A percentile compares a stretch with the other conserved stretches of the same genome.
Evolutionary conservation across 1,140 invertebrate species (phyloP).

Genomic region (Atta colombica): DNA sequence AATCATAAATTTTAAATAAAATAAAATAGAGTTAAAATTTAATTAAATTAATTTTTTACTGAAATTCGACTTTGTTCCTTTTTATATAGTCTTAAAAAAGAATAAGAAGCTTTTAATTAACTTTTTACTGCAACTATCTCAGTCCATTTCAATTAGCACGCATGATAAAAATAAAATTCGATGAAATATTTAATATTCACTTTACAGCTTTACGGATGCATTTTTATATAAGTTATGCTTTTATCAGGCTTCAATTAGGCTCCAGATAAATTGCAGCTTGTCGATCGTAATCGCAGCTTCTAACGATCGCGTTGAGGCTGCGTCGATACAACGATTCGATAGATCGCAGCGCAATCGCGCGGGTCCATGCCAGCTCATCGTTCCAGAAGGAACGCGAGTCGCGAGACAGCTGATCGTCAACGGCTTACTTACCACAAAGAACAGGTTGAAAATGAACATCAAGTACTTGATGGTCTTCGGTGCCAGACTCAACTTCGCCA

Average conservation of each 20-base stretch:
- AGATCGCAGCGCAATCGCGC: constrained; percentile 7
- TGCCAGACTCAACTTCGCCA: constrained; percentile 28
- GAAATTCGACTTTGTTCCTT: neutral
- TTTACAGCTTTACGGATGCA: neutral
- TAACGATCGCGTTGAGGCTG: neutral
- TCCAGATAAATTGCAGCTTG: neutral
- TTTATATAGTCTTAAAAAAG: neutral
- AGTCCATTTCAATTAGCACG: neutral
- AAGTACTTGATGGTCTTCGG: constrained; percentile 87
- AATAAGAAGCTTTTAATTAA: neutral
- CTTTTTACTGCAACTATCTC: neutral
- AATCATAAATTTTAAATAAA: neutral
- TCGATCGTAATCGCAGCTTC: neutral
- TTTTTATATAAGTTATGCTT: neutral
- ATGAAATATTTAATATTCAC: neutral
- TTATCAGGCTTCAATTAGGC: neutral
- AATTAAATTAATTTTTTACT: neutral
- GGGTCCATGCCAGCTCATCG: constrained; percentile 39
- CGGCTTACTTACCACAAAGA: constrained; percentile 89
- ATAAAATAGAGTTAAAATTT: neutral
- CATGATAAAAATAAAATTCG: neutral
- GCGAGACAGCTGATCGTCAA: neutral
- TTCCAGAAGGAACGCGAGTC: neutral
- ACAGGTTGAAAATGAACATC: constrained; percentile 89
- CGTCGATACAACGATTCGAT: constrained; percentile 33